Conservation (phyloP, 1,140 invertebrate genomes). For the Caenorhabditis elegans region WBcel235 BX284606.5:6279501-6280000, state of each 20-base stretch:
- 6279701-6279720: conserved; percentile 7
- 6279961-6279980: not conserved
- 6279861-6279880: conserved; percentile 32
- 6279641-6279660: not conserved
- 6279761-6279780: conserved; percentile 22
- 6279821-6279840: conserved; percentile 30
- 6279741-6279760: conserved; percentile 19
- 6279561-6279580: conserved; percentile 4
- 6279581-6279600: not conserved
- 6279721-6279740: conserved; percentile 24
- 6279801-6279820: conserved; percentile 26
- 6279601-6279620: not conserved
- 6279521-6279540: not conserved
- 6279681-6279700: conserved; percentile 30
- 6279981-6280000: no score
- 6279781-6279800: conserved; percentile 31
- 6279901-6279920: not conserved
- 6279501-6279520: not conserved
- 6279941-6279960: not conserved
- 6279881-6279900: not conserved
- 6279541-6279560: not conserved
- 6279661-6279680: conserved; percentile 30
- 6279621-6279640: conserved; percentile 24
- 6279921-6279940: not conserved
- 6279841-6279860: conserved; percentile 38